Conservation (phyloP, 2,113 vertebrate genomes). For the Balaeniceps rex region DNA sequence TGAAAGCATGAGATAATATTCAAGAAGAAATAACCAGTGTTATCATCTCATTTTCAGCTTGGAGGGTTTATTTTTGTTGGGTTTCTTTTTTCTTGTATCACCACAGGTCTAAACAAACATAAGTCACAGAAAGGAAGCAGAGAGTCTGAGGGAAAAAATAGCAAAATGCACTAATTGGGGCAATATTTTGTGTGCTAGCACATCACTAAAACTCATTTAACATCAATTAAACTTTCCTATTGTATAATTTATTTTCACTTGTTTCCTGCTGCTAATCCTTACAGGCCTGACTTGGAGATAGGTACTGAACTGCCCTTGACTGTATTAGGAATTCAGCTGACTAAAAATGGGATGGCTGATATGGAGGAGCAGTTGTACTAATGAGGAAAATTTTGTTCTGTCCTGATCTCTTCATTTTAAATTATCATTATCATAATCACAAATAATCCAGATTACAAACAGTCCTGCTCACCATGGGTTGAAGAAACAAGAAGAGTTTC, state of each 20-base stretch:
- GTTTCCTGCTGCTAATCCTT: neutral
- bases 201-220: neutral
- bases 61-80: neutral
- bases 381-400: neutral
- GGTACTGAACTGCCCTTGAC: neutral
- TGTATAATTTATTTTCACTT: neutral
- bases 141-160: neutral
- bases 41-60: neutral
- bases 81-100: neutral
- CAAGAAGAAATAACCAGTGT: neutral
- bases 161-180: neutral
- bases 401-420: neutral
- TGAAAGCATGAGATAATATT: neutral
- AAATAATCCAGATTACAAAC: neutral
- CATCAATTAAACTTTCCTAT: neutral
- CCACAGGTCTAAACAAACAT: neutral
- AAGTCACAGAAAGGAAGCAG: neutral
- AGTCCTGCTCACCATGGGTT: neutral
- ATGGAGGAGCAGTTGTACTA: neutral
- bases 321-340: neutral
- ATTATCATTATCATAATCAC: neutral
- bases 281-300: neutral
- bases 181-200: neutral
- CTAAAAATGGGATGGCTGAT: neutral
- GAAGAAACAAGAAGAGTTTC: neutral